phyloP scores from a whole-genome alignment of 2,113 vertebrate species.

The Hystrix brachyura region DNA sequence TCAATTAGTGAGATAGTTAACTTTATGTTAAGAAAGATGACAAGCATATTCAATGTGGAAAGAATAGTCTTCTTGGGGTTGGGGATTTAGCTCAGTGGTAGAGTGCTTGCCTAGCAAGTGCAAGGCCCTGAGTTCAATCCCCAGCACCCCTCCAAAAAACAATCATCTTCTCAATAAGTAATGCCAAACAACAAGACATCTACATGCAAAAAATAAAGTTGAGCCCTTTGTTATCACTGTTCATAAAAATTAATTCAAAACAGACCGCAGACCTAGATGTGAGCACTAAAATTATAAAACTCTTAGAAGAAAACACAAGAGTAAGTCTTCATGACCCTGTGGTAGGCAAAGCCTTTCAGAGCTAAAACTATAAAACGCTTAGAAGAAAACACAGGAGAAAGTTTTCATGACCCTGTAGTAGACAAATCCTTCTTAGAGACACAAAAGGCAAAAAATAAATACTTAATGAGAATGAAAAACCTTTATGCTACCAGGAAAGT shows the following conservation, averaged over 20 bases:
- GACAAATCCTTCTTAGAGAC: neutral
- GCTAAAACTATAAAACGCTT: neutral
- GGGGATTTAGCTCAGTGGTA: too few relatives aligned
- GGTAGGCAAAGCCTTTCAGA: neutral
- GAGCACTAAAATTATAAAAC: conserved; percentile 15
- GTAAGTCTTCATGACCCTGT: neutral
- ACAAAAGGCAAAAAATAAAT: neutral
- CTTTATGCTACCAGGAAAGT: neutral
- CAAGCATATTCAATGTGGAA: neutral
- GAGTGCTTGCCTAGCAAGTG: too few relatives aligned
- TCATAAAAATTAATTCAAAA: conserved; percentile 29
- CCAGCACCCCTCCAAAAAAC: too few relatives aligned
- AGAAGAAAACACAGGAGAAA: neutral
- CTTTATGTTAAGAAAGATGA: neutral
- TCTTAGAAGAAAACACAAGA: neutral
- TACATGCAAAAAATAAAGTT: neutral
- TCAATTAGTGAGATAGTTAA: conserved; percentile 29
- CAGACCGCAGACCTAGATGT: neutral
- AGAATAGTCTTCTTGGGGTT: neutral
- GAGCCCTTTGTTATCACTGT: neutral
- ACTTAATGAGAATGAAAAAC: neutral
- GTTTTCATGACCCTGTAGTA: neutral
- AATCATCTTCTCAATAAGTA: neutral
- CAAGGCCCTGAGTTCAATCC: too few relatives aligned
- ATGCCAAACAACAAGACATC: neutral